Conservation (phyloP, 2,113 vertebrate species). For the Hemichromis elongatus region DNA sequence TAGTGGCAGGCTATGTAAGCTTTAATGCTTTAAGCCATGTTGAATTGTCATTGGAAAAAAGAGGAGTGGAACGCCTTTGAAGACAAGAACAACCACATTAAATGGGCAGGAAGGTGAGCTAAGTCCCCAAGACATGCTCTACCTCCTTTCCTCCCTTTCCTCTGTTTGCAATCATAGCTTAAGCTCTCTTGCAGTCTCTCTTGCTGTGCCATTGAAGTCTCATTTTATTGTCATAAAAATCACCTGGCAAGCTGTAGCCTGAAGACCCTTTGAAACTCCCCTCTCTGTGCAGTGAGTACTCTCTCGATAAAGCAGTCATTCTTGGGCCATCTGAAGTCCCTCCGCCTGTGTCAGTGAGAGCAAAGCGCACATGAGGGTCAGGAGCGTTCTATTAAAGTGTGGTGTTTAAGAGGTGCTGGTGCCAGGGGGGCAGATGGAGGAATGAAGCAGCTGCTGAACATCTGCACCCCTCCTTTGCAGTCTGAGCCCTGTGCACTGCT, state of each 20-base stretch:
- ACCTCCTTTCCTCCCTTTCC: conserved; percentile 27
- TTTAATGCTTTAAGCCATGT: conserved; percentile 36
- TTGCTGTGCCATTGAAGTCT: conserved; percentile 62
- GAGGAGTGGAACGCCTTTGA: conserved; percentile 44
- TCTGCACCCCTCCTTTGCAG: conserved; percentile 55
- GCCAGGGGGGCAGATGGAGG: conserved; percentile 56
- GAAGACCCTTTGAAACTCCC: conserved; percentile 39
- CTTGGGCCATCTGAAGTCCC: conserved; percentile 29
- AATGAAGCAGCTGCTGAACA: conserved; percentile 67
- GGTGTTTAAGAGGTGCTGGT: conserved; percentile 74
- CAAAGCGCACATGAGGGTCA: conserved; percentile 49
- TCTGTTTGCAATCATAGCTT: conserved; percentile 57
- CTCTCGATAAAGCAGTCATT: conserved; percentile 10
- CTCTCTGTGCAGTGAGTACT: background rate
- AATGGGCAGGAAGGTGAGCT: conserved; percentile 51
- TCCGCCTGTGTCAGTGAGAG: conserved; percentile 22
- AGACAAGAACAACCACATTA: conserved; percentile 56
- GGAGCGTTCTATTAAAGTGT: conserved; percentile 62
- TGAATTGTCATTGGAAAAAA: conserved; percentile 47
- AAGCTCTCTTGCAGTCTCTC: conserved; percentile 45
- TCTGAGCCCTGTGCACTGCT: conserved; percentile 27
- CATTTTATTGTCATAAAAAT: conserved; percentile 66
- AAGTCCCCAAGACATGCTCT: conserved; percentile 41
- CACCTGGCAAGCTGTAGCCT: conserved; percentile 47
- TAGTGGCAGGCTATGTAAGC: conserved; percentile 26